Evolutionary conservation across 2,888 invertebrate genomes (phyloP), one percentile per base, ranked within the genome.

Genomic region (Chrysotoxum bicinctum): DNA sequence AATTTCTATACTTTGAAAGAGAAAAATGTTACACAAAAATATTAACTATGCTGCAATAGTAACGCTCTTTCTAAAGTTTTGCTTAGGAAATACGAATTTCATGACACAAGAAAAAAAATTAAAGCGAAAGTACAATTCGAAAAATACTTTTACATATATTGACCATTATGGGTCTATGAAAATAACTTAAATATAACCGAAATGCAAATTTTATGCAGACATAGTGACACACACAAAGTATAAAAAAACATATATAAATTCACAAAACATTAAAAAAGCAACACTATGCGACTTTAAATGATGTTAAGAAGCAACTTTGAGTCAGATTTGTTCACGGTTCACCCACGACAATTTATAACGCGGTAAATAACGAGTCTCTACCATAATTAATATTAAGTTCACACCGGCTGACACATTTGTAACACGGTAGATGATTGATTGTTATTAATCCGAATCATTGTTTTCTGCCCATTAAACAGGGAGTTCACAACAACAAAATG

Each of bases 381-480:
- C 19, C 26, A 64, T 35, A 66, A 73, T 73, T 66, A 73, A 21
- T 66, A 66, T 58, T 79, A 35, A 66, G 37, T 66, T 79, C 72
- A 66, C 58, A 66, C 50, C n/a, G 58, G 32, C 66, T 64, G 79
- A 73, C 79, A 73, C 16, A 68, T 66, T 73, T 66, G 64, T 72
- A 64, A 32, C 64, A 64, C 14, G 12, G 8, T 26, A 26, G 21
- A 54, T 78, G 78, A 78, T 78, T 64, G 58, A 78, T 64, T 78
- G 48, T 32, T 56, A 56, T 43, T 60, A 56, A 66, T 78, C 72
- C 56, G 45, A 62, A 64, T 54, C 52, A 40, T 74, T 74, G 32
- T 60, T 48, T 60, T 62, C 19, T 45, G 32, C 12, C 45, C 21
- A 64, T 54, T 54, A 37, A 45, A 58, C 52, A 58, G 56, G 7